A percentile compares a stretch with the other conserved stretches of the same genome.
Conservation (phyloP, 2,797 vertebrate genomes). For the Margarornis squamiger region DNA sequence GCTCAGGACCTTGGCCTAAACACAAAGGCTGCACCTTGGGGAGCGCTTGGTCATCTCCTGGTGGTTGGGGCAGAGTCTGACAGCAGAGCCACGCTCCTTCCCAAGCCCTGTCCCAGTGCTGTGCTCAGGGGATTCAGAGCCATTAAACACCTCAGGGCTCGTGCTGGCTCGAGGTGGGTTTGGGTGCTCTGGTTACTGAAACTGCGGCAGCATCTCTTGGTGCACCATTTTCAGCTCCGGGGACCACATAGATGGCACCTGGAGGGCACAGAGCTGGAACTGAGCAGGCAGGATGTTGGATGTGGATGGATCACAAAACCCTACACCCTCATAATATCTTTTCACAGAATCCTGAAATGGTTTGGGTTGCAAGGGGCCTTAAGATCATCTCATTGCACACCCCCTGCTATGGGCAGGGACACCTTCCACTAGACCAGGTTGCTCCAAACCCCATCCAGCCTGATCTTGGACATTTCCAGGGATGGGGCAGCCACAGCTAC, state of each 20-base stretch:
- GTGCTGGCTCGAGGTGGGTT: rapidly evolving
- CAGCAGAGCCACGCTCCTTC: background rate
- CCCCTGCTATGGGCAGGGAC: background rate
- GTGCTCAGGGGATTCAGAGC: background rate
- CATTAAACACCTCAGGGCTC: background rate
- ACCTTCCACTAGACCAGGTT: background rate
- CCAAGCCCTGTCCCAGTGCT: rapidly evolving
- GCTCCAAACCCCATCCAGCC: background rate
- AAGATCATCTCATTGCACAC: background rate
- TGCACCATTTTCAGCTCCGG: rapidly evolving
- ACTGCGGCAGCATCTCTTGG: background rate
- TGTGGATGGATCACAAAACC: background rate
- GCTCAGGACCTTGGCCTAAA: background rate
- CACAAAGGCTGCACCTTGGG: rapidly evolving
- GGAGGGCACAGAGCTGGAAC: background rate
- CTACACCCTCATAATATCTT: background rate
- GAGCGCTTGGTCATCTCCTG: background rate
- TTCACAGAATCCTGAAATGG: background rate
- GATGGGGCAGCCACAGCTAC: background rate
- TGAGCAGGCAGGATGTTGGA: background rate
- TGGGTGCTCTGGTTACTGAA: rapidly evolving
- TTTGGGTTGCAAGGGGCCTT: background rate
- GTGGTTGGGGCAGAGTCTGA: background rate
- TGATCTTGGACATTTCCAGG: background rate
- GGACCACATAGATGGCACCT: rapidly evolving